Evolutionary conservation across 2,888 invertebrate species (phyloP), one percentile per base, ranked within the genome.

Genomic region (Drosophila kanekoi): DNA sequence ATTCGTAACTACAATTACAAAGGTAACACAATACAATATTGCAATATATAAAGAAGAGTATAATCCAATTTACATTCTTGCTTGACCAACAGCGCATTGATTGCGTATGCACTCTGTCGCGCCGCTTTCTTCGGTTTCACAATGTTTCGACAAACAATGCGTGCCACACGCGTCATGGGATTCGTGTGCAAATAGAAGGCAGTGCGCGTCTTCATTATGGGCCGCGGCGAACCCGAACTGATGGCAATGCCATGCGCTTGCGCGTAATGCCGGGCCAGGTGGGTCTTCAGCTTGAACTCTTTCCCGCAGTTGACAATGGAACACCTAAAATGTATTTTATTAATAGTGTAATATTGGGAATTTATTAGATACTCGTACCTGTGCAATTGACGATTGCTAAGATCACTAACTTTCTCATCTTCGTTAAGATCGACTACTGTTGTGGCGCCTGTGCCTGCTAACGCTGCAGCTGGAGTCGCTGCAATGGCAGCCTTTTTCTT

Each of bases 191-290:
- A 94, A 94, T 98, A 98, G 94, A 99, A 98, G 68, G 98, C 98
- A 80, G 98, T 98, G 90, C 98, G 95, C 57, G 98, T 98, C 94
- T 98, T 98, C 98, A 98, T 98, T 47, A 98, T 97, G 56, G 98
- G 98, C 61, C 98, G 94, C 66, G 98, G 96, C 49, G 96, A 96
- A 72, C 96, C 95, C 13, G 96, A 94, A 77, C 96, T 93, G 89
- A 97, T 94, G 61, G 95, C 94, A 67, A 94, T 93, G 84, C 94
- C 93, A 93, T 98, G 98, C 62, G 97, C 97, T 81, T 97, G 97
- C 61, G 97, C 98, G 93, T 98, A 96, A 93, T 99, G 98, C 70
- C 98, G 95, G 72, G 97, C 97, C 86, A 99, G 94, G 93, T 98
- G 98, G 68, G 98, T 96, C 93, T 98, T 98, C 88, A 98, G 93